phyloP scores from a whole-genome alignment of 2,888 invertebrate species.

The Caenorhabditis uteleia region DNA sequence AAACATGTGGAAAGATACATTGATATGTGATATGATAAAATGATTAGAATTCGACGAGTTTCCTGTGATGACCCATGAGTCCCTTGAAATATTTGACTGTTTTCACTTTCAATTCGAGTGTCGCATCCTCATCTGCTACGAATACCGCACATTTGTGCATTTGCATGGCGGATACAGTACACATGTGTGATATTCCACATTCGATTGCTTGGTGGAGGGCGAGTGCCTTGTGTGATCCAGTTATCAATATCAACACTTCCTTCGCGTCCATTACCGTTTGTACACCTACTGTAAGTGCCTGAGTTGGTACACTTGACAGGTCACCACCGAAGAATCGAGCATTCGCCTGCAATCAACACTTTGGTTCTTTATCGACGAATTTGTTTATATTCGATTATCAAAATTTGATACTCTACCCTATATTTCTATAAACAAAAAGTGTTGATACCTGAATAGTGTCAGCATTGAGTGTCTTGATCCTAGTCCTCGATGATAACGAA shows the following conservation, averaged over 20 bases:
- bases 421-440: conserved; percentile 70
- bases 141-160: conserved; percentile 86
- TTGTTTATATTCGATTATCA: no score
- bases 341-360: conserved; percentile 39
- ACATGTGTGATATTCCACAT: conserved; percentile 98
- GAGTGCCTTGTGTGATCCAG: conserved; percentile 92
- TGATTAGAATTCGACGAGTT: conserved; percentile 51
- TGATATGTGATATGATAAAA: conserved; percentile 4
- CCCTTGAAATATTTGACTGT: conserved; percentile 97
- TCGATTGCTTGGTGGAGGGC: conserved; percentile 95
- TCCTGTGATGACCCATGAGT: conserved; percentile 69
- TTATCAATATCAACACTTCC: conserved; percentile 97
- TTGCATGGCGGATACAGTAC: conserved; percentile 98
- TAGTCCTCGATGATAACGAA: conserved; percentile 89
- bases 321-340: conserved; percentile 91
- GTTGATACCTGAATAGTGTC: conserved; percentile 86
- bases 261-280: conserved; percentile 98
- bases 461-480: conserved; percentile 89
- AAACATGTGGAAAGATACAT: conserved; percentile 29
- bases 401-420: not conserved
- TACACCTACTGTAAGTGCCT: conserved; percentile 94
- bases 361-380: no score
- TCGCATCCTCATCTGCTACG: conserved; percentile 96
- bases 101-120: conserved; percentile 84
- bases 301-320: conserved; percentile 85